These are phyloP conservation scores for Rhinogobius similis DNA, from an alignment of 2,113 vertebrate species.

Conservation along the genomic window DNA sequence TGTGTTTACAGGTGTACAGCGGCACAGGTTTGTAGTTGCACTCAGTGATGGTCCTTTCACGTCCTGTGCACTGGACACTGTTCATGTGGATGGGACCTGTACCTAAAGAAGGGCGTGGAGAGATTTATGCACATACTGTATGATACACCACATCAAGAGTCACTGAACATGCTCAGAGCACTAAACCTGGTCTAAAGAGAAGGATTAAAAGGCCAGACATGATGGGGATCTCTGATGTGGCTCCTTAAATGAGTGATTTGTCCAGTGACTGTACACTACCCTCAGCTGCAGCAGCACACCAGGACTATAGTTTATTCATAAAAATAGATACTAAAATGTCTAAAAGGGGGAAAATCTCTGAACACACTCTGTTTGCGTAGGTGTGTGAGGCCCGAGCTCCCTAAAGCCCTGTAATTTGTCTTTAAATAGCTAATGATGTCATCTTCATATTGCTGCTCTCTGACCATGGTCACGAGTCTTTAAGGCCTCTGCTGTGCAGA, in stretches of 20 bases:
- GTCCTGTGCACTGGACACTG: constrained; percentile 84
- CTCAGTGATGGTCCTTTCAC: constrained; percentile 81
- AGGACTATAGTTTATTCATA: constrained; percentile 28
- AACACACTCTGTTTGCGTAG: constrained; percentile 56
- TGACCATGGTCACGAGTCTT: constrained; percentile 25
- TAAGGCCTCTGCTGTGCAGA: constrained; percentile 11
- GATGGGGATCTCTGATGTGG: constrained; percentile 54
- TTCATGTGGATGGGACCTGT: constrained; percentile 93
- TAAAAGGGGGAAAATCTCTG: constrained; percentile 52
- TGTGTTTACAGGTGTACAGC: constrained; percentile 82
- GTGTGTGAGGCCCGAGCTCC: constrained; percentile 53
- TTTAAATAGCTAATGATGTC: constrained; percentile 70
- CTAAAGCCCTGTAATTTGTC: constrained; percentile 63
- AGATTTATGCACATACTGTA: constrained; percentile 12
- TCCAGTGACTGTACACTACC: constrained; percentile 23
- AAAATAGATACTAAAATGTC: constrained; percentile 52
- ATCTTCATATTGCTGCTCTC: constrained; percentile 37
- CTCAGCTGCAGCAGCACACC: constrained; percentile 17
- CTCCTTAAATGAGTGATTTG: constrained; percentile 36
- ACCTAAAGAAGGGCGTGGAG: constrained; percentile 70
- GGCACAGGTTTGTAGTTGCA: constrained; percentile 80
- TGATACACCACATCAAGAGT: constrained; percentile 21
- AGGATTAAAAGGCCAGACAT: constrained; percentile 34
- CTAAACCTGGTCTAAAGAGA: constrained; percentile 37
- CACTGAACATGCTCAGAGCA: constrained; percentile 1